Evolutionary conservation across 2,113 vertebrate genomes (phyloP).

Genomic region (Malurus alboscapulatus): DNA sequence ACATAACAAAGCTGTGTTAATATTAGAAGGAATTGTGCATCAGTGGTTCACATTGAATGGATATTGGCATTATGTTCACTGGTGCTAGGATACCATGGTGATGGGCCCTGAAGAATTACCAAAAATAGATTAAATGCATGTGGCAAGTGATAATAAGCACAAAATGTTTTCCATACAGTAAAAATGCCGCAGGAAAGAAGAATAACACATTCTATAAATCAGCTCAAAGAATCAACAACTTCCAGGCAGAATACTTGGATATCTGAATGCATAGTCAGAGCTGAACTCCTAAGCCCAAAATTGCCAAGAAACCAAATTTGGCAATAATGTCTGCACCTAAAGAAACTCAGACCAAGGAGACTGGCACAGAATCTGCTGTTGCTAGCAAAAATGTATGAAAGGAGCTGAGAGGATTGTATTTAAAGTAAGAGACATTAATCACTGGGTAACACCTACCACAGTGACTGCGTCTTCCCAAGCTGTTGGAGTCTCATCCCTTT

Average conservation of each 20-base stretch:
- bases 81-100: constrained; percentile 68
- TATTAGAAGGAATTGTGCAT: constrained; percentile 43
- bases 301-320: constrained; percentile 39
- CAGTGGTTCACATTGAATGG: constrained; percentile 39
- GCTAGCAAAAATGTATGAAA: constrained; percentile 56
- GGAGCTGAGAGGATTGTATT: constrained; percentile 38
- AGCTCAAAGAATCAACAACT: constrained; percentile 34
- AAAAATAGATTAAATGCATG: constrained; percentile 69
- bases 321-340: constrained; percentile 42
- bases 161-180: constrained; percentile 67
- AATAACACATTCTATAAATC: constrained; percentile 33
- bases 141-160: constrained; percentile 67
- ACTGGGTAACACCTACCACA: constrained; percentile 58
- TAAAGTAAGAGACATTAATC: constrained; percentile 60
- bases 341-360: constrained; percentile 22
- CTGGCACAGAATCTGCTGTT: constrained; percentile 50
- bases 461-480: constrained; percentile 22
- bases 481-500: constrained; percentile 44
- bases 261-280: not conserved
- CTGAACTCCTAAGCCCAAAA: constrained; percentile 35
- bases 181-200: constrained; percentile 40
- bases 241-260: not conserved
- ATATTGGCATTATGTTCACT: constrained; percentile 37
- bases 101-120: constrained; percentile 64
- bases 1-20: constrained; percentile 20